Percentiles rank a stretch among this genome's conserved stretches.
Conservation (phyloP, 2,113 vertebrate genomes). For the Eretmodus cyanostictus region DNA sequence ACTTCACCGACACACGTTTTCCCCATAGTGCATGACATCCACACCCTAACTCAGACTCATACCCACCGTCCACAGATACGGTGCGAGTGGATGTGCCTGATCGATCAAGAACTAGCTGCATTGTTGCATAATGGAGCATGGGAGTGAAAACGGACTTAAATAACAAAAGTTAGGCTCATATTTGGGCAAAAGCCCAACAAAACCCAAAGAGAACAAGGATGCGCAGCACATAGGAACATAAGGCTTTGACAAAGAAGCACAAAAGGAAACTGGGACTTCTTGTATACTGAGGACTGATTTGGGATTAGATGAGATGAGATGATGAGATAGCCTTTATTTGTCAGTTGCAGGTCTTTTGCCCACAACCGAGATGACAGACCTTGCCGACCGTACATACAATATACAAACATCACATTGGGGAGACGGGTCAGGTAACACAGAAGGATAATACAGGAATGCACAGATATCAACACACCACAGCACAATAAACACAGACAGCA, state of each 20-base stretch:
- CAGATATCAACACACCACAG: too few relatives aligned
- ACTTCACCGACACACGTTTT: neutral
- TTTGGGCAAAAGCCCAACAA: neutral
- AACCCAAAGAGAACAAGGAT: neutral
- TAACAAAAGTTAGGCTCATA: neutral
- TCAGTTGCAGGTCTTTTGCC: too few relatives aligned
- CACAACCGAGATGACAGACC: too few relatives aligned
- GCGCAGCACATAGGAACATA: neutral
- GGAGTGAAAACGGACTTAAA: neutral
- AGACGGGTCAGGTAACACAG: too few relatives aligned
- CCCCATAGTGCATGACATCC: neutral
- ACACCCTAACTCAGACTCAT: neutral
- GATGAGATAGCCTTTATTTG: accelerated
- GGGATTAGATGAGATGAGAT: neutral
- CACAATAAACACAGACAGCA: too few relatives aligned
- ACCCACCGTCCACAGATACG: neutral
- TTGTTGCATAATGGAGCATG: neutral
- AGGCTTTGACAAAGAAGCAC: neutral
- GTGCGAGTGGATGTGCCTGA: neutral
- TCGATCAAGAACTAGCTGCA: neutral
- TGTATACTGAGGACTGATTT: neutral
- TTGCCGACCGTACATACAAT: too few relatives aligned
- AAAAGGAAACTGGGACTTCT: neutral
- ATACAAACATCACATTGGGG: too few relatives aligned
- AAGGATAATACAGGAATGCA: too few relatives aligned